Conservation (phyloP, 2,113 vertebrate species). For the Irena cyanogastra region DNA sequence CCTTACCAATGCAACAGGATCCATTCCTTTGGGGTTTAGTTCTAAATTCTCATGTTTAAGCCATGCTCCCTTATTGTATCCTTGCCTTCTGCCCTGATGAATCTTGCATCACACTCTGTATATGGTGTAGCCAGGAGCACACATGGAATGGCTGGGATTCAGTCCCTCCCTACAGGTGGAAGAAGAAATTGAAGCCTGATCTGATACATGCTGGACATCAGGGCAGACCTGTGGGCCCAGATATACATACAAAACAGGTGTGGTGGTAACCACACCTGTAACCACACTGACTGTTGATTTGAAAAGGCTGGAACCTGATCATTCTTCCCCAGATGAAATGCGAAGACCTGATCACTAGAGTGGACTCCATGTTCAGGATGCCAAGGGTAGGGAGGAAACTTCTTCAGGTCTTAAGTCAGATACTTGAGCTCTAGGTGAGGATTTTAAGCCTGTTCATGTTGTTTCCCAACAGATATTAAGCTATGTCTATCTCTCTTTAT, state of each 20-base stretch:
- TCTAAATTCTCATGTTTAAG: not conserved
- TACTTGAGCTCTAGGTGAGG: not conserved
- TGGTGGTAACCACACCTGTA: not conserved
- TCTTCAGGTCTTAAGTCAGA: not conserved
- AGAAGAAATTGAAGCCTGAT: not conserved
- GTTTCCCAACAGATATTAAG: not conserved
- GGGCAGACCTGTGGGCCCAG: not conserved
- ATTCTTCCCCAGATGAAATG: not conserved
- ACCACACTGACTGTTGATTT: not conserved
- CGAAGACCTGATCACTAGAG: not conserved
- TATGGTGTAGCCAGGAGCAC: not conserved
- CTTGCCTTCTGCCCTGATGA: not conserved
- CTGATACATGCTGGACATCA: not conserved
- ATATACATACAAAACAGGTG: not conserved
- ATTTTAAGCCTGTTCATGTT: not conserved
- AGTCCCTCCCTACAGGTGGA: not conserved
- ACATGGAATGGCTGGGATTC: not conserved
- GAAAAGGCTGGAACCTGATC: not conserved
- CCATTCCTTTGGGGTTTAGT: not conserved
- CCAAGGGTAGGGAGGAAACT: not conserved
- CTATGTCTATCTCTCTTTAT: not conserved
- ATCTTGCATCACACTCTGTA: not conserved
- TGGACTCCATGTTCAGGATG: not conserved
- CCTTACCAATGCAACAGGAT: not conserved
- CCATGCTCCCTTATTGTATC: not conserved